Evolutionary conservation across 2,113 vertebrate genomes (phyloP).

Genomic region (Stictonetta naevosa): DNA sequence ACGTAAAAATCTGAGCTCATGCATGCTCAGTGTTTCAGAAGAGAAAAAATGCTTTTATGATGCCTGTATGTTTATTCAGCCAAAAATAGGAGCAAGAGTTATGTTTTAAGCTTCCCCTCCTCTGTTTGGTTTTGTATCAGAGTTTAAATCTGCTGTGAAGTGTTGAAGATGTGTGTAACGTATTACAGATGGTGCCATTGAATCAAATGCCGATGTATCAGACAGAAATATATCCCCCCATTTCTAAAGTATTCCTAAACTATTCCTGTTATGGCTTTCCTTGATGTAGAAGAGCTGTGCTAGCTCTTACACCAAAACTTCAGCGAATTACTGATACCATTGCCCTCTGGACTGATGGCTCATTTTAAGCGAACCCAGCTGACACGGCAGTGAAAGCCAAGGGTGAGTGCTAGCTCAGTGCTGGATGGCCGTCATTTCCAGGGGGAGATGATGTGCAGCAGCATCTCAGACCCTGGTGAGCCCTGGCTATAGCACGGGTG

Average conservation of each 20-base stretch:
- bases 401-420: not conserved
- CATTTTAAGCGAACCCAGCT: not conserved
- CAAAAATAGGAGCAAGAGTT: not conserved
- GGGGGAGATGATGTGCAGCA: not conserved
- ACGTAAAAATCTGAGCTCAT: not conserved
- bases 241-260: not conserved
- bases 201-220: not conserved
- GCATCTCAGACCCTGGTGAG: not conserved
- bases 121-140: not conserved
- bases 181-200: not conserved
- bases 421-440: not conserved
- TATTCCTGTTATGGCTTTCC: not conserved
- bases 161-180: not conserved
- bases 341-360: not conserved
- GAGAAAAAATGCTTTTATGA: not conserved
- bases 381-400: not conserved
- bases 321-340: not conserved
- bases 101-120: not conserved
- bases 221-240: not conserved
- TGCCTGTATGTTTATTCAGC: not conserved
- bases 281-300: not conserved
- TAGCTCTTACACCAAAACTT: not conserved
- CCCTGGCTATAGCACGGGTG: not conserved
- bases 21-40: not conserved
- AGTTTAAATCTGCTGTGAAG: not conserved